Evolutionary conservation across 2,113 vertebrate species (phyloP), one percentile per base, ranked within the genome.

Genomic region (Nasalis larvatus): DNA sequence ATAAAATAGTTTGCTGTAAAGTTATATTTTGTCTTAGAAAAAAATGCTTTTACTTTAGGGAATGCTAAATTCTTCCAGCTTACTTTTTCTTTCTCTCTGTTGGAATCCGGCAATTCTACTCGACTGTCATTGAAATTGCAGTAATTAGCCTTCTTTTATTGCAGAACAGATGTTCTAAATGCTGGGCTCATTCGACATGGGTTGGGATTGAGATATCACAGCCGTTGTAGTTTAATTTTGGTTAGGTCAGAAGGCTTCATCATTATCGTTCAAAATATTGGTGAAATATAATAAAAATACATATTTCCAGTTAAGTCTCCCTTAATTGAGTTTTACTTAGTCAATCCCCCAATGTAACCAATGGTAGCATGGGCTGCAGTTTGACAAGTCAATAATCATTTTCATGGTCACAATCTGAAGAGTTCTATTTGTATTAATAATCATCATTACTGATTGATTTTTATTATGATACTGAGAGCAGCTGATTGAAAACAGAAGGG

Each of bases 141-240:
- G 83, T 42, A 94, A 86, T 86, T 91, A 94, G 49, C 47, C 18
- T 85, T 77, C 49, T 83, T 89, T 97, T 93, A 93, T 54, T 35
- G 30, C n/a, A 58, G 68, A 93, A 35, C 96, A 97, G 91, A 86
- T 97, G 86, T 91, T 94, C 30, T 74, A 86, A 95, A 58, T 80
- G 54, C 78, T n/a, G n/a, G 52, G n/a, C 40, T 95, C 27, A 74
- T 97, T 94, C 27, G 49, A 88, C 42, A 95, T 76, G n/a, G 42
- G 1, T 9, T 97, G 73, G 71, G 63, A 89, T 20, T 86, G 63
- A 54, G 77, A 95, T 93, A 97, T 97, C 63, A 84, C 58, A 97
- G 96, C 89, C 97, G 95, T 85, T 97, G 66, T 20, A 92, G 85
- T 49, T 73, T 81, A 97, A 89, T 74, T 96, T 40, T 84, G 88